phyloP scores from a whole-genome alignment of 2,888 invertebrate genomes.

The Mimumesa dahlbomi region DNA sequence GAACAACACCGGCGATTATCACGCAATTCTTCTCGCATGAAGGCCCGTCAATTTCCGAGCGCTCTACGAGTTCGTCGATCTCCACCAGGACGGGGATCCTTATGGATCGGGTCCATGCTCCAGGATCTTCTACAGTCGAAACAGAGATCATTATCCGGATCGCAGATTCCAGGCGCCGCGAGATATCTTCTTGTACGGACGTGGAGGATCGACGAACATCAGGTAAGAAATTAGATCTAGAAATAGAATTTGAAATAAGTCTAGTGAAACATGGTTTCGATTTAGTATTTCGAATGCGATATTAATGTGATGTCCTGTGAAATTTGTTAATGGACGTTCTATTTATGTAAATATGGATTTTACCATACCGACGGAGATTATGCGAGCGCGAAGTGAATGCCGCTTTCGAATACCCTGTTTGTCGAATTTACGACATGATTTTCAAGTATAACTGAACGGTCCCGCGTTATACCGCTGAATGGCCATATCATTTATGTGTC shows the following conservation, averaged over 20 bases:
- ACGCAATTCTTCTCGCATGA: slow-evolving; percentile 26
- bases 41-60: slow-evolving; percentile 93
- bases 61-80: slow-evolving; percentile 93
- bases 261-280: slow-evolving; percentile 6
- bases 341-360: too few relatives aligned
- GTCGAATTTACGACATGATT: not conserved
- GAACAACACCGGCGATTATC: not conserved
- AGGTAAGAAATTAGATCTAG: too few relatives aligned
- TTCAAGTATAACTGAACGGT: not conserved
- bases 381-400: not conserved
- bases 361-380: not conserved
- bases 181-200: slow-evolving; percentile 92
- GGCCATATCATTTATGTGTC: slow-evolving; percentile 11
- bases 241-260: too few relatives aligned
- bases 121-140: slow-evolving; percentile 87
- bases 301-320: too few relatives aligned
- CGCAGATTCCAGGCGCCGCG: slow-evolving; percentile 89
- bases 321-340: too few relatives aligned
- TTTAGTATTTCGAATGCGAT: not conserved
- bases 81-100: slow-evolving; percentile 91
- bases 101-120: slow-evolving; percentile 89
- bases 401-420: not conserved
- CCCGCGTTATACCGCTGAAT: not conserved
- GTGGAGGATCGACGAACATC: slow-evolving; percentile 91
- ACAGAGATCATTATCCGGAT: slow-evolving; percentile 85